A percentile compares a stretch with the other conserved stretches of the same genome.
Conservation (phyloP, 2,797 vertebrate genomes). For the Argentina silus region DNA sequence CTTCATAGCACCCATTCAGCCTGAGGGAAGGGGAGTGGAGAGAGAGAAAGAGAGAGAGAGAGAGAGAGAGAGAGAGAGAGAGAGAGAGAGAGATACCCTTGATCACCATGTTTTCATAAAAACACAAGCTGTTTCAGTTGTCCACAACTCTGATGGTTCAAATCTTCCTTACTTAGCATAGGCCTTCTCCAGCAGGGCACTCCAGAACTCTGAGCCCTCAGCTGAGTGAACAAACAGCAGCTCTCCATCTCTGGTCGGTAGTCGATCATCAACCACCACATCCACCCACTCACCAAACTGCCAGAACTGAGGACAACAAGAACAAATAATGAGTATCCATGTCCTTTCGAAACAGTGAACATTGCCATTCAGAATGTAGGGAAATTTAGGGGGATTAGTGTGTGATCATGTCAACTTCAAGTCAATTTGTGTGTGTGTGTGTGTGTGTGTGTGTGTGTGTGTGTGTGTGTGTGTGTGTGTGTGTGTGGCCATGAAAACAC, state of each 20-base stretch:
- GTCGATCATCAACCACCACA: constrained; percentile 83
- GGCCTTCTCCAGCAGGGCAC: constrained; percentile 93
- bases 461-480: background rate
- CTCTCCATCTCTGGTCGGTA: constrained; percentile 81
- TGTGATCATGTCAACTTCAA: background rate
- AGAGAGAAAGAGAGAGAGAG: background rate
- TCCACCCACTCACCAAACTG: constrained; percentile 87
- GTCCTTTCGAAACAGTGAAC: background rate
- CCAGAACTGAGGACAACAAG: constrained; percentile 78
- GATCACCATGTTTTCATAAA: too few relatives aligned
- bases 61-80: background rate
- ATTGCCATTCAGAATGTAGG: background rate
- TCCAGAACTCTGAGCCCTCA: constrained; percentile 91
- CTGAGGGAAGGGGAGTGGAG: constrained; percentile 61
- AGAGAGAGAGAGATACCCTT: background rate
- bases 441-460: background rate
- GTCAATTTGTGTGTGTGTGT: background rate
- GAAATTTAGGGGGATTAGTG: background rate
- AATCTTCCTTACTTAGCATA: constrained; percentile 93
- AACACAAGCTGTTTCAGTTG: too few relatives aligned
- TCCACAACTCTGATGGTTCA: too few relatives aligned
- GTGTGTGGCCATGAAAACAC: constrained; percentile 6
- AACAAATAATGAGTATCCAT: background rate
- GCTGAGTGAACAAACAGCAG: constrained; percentile 84
- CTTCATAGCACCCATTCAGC: constrained; percentile 90